Percentiles rank a stretch among this genome's conserved stretches.
phyloP scores from a whole-genome alignment of 1,140 invertebrate genomes.

The Agraylea sexmaculata region DNA sequence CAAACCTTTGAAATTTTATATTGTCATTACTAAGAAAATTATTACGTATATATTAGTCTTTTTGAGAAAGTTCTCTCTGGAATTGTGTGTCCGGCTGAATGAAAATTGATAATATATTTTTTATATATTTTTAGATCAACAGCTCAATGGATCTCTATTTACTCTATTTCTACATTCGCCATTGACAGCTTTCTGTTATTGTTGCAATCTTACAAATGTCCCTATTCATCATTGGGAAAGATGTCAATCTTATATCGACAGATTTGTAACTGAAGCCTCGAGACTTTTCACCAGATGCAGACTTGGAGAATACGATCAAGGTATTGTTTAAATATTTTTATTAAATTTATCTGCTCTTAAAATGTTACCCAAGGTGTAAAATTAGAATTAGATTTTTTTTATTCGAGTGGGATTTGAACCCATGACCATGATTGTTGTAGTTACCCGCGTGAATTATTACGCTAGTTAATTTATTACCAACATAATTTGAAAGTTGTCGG shows the following conservation, averaged over 20 bases:
- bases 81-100: neutral
- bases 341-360: slow-evolving; percentile 1
- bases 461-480: no score
- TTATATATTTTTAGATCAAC: slow-evolving; percentile 58
- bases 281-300: slow-evolving; percentile 69
- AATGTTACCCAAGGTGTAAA: neutral
- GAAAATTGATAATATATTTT: slow-evolving; percentile 7
- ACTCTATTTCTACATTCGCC: slow-evolving; percentile 92
- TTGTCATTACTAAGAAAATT: no score
- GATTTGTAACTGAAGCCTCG: slow-evolving; percentile 82
- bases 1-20: no score
- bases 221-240: slow-evolving; percentile 82
- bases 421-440: no score
- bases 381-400: no score
- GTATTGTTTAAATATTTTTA: neutral
- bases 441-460: no score
- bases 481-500: no score
- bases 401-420: no score
- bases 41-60: neutral
- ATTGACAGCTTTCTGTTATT: slow-evolving; percentile 83
- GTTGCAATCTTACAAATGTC: slow-evolving; percentile 79
- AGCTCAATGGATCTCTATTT: slow-evolving; percentile 86
- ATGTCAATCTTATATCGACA: slow-evolving; percentile 76
- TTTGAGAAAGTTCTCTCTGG: neutral
- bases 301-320: slow-evolving; percentile 54